phyloP scores from a whole-genome alignment of 2,113 vertebrate species.

The Rhinolophus sinicus region DNA sequence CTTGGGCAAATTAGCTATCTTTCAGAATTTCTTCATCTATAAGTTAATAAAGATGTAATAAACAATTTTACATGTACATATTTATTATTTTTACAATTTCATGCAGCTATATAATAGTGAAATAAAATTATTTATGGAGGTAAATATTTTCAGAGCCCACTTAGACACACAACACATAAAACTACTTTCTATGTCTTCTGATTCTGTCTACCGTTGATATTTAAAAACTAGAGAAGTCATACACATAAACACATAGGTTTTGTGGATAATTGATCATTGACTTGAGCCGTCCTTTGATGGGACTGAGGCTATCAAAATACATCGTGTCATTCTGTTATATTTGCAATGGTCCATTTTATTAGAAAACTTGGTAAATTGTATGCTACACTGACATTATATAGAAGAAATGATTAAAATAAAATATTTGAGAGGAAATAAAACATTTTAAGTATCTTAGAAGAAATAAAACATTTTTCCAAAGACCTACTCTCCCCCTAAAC shows the following conservation, averaged over 20 bases:
- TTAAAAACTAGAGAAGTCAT: background rate
- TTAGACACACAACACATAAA: background rate
- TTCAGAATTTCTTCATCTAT: background rate
- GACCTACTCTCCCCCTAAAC: background rate
- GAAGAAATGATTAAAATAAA: slow-evolving; percentile 4
- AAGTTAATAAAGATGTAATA: background rate
- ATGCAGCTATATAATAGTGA: background rate
- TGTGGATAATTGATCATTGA: background rate
- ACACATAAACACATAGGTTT: background rate
- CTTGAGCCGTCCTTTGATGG: background rate
- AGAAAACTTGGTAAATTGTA: background rate
- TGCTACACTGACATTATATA: background rate
- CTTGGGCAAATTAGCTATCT: background rate
- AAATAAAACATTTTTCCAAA: background rate
- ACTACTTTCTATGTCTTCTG: background rate
- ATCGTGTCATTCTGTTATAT: background rate
- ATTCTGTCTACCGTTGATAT: background rate
- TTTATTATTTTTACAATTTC: background rate
- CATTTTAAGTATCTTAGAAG: background rate
- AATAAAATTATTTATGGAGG: slow-evolving; percentile 8
- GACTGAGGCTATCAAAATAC: background rate
- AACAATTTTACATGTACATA: background rate
- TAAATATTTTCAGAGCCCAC: background rate
- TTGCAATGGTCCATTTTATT: background rate
- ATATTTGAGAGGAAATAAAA: slow-evolving; percentile 37